Percentiles rank a stretch among this genome's conserved stretches.
Conservation (phyloP, 2,888 invertebrate species). For the Graphium colonna region DNA sequence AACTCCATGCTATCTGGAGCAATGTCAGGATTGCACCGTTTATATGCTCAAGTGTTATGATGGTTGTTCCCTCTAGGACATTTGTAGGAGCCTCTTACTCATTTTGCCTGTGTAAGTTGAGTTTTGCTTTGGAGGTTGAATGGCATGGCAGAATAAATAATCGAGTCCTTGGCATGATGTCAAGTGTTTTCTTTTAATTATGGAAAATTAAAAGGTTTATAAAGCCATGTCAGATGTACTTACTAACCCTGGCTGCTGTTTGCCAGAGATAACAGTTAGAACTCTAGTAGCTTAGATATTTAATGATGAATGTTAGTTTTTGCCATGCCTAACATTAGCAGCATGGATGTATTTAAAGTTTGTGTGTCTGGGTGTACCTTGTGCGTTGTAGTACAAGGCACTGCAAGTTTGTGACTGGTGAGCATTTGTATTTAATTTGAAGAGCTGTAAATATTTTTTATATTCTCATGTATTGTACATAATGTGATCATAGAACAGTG, state of each 20-base stretch:
- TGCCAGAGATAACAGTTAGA: slow-evolving; percentile 1
- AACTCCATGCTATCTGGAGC: slow-evolving; percentile 20
- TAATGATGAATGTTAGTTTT: not conserved
- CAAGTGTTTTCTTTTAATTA: slow-evolving; percentile 4
- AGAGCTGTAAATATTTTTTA: slow-evolving; percentile 67
- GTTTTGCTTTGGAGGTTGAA: slow-evolving; percentile 4
- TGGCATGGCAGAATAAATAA: not conserved
- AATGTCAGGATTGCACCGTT: slow-evolving; percentile 33
- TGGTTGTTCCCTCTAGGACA: slow-evolving; percentile 44
- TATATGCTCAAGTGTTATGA: slow-evolving; percentile 57
- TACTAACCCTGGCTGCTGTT: slow-evolving; percentile 5
- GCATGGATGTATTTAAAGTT: slow-evolving; percentile 11
- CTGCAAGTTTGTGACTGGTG: slow-evolving; percentile 32
- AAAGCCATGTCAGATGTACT: not conserved
- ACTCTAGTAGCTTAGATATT: not conserved
- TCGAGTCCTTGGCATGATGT: slow-evolving; percentile 1
- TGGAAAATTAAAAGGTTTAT: slow-evolving; percentile 10
- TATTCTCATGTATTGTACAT: slow-evolving; percentile 49
- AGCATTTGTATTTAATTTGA: slow-evolving; percentile 42
- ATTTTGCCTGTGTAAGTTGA: slow-evolving; percentile 21
- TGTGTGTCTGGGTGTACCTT: slow-evolving; percentile 40
- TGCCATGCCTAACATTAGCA: not conserved
- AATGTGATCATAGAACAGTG: slow-evolving; percentile 44
- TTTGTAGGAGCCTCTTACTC: slow-evolving; percentile 21
- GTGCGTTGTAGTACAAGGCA: slow-evolving; percentile 67